phyloP scores from a whole-genome alignment of 2,888 invertebrate species.

The Himalopsyche japonica region DNA sequence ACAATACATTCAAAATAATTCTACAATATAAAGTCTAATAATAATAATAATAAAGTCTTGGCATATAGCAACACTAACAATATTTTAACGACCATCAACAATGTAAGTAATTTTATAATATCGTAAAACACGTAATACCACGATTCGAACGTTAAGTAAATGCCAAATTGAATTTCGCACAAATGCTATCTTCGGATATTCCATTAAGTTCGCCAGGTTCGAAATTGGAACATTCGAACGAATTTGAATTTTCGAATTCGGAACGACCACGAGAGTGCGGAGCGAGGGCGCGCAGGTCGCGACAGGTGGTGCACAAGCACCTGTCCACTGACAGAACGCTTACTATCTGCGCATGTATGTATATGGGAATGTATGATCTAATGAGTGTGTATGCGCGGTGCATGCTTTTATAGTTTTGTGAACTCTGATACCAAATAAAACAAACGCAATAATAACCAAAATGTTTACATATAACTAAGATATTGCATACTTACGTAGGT shows the following conservation, averaged over 20 bases:
- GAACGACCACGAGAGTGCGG: neutral
- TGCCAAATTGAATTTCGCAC: no score
- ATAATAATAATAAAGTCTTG: no score
- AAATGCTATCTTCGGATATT: neutral
- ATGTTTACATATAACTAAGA: no score
- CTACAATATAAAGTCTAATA: no score
- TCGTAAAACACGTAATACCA: no score
- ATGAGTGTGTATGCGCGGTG: neutral
- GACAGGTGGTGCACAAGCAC: constrained; percentile 23
- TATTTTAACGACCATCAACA: no score
- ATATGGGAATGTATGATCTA: neutral
- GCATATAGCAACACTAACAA: no score
- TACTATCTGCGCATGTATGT: neutral
- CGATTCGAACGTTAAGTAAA: no score
- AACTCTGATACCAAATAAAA: neutral
- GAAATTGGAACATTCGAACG: neutral
- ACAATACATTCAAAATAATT: no score
- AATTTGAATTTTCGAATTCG: neutral
- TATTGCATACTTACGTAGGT: no score
- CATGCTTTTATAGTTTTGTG: neutral
- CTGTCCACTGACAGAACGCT: constrained; percentile 4
- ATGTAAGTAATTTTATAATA: no score
- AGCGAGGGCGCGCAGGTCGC: neutral
- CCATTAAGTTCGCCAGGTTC: neutral
- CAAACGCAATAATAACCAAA: neutral